These are phyloP conservation scores for Ctenopoma multispine DNA, from an alignment of 2,797 vertebrate genomes.

Conservation along the genomic window DNA sequence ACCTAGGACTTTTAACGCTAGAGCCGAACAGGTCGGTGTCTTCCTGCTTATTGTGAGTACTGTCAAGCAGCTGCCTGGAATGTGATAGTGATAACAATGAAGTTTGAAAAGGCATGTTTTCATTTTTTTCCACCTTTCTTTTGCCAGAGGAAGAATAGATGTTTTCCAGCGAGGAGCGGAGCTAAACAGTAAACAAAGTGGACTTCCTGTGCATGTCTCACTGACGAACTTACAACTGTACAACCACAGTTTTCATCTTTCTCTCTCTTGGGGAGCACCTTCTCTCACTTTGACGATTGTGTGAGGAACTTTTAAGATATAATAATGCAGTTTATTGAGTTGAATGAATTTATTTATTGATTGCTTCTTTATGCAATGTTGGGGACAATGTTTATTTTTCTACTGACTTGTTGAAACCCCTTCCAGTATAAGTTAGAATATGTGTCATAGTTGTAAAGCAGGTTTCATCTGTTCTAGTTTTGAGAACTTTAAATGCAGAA, in stretches of 20 bases:
- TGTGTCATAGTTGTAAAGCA: slow-evolving; percentile 68
- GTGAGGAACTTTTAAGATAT: slow-evolving; percentile 73
- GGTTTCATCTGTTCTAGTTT: slow-evolving; percentile 63
- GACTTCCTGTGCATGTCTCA: slow-evolving; percentile 74
- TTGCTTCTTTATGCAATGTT: slow-evolving; percentile 88
- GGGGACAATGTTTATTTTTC: slow-evolving; percentile 89
- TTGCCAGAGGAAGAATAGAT: slow-evolving; percentile 33
- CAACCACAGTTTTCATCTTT: slow-evolving; percentile 47
- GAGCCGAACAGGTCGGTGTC: slow-evolving; percentile 70
- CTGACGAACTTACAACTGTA: slow-evolving; percentile 55
- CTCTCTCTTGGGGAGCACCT: slow-evolving; percentile 63
- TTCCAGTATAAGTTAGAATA: slow-evolving; percentile 79
- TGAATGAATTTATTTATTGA: slow-evolving; percentile 85
- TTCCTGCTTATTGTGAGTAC: slow-evolving; percentile 79
- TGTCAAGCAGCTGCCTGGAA: slow-evolving; percentile 73
- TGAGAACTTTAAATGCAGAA: slow-evolving; percentile 60
- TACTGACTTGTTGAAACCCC: slow-evolving; percentile 82
- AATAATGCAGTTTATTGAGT: slow-evolving; percentile 77
- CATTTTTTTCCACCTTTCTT: slow-evolving; percentile 18
- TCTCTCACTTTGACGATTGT: slow-evolving; percentile 79
- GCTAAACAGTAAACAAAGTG: slow-evolving; percentile 39
- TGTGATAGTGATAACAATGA: slow-evolving; percentile 54
- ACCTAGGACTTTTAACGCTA: slow-evolving; percentile 55
- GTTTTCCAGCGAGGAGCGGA: slow-evolving; percentile 45
- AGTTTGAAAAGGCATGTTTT: slow-evolving; percentile 58